Percentiles rank a stretch among this genome's conserved stretches.
Conservation (phyloP, 2,113 vertebrate species). For the Chrysochloris asiatica region DNA sequence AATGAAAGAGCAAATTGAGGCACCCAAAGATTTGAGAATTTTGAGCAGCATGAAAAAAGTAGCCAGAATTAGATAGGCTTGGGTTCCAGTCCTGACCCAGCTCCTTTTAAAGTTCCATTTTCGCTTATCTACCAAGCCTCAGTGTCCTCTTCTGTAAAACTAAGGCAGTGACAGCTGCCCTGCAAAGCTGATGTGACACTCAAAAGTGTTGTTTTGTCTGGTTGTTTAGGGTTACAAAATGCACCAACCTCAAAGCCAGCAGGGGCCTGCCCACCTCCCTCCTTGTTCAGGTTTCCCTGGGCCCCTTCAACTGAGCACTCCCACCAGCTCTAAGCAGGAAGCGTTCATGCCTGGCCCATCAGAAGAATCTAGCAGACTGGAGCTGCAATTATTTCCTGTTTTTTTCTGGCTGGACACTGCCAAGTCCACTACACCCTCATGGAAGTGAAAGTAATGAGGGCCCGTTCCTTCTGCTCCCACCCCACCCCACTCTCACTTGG, state of each 20-base stretch:
- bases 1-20: not conserved
- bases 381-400: constrained; percentile 7
- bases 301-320: too few species aligned
- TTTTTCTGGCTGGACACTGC: constrained; percentile 44
- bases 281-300: too few species aligned
- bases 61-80: not conserved
- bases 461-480: constrained; percentile 5
- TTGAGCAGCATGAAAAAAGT: not conserved
- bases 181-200: not conserved
- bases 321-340: constrained; percentile 37
- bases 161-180: not conserved
- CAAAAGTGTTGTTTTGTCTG: not conserved
- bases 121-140: not conserved
- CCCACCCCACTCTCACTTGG: not conserved
- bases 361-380: constrained; percentile 15
- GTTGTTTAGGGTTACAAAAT: constrained; percentile 31
- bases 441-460: constrained; percentile 3
- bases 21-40: not conserved
- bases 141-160: not conserved
- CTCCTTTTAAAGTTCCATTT: not conserved
- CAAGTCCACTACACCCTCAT: not conserved
- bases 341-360: constrained; percentile 34
- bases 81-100: not conserved
- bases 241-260: not conserved
- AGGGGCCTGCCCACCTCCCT: not conserved